Evolutionary conservation across 2,888 invertebrate genomes (phyloP), one percentile per base, ranked within the genome.

Genomic region (Hyles lineata): DNA sequence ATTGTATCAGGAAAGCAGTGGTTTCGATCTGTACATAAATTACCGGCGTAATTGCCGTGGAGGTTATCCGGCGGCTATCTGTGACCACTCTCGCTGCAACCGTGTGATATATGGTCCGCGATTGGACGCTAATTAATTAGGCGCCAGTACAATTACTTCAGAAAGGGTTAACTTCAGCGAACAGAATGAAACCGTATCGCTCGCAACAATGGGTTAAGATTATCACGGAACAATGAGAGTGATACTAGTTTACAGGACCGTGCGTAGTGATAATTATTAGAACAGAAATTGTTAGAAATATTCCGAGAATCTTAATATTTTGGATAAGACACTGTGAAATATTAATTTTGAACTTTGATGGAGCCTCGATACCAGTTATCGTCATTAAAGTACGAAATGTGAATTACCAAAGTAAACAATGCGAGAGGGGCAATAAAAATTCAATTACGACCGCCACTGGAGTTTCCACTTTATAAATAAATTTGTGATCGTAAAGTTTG

Each of bases 11-110:
- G 50, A 23, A 67, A 67, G 67, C 67, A 23, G 15, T 50, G 5
- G 67, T 19, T 32, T 62, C 62, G 23, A 50, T 50, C 43, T 17
- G 67, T 43, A 23, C 43, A 67, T 67, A 67, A 67, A 67, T 67
- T 23, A 67, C 67, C 43, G 23, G 17, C 7, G 67, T 67, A 67
- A 67, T 67, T 67, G 67, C 23, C 43, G n/a, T 50, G 43, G 23
- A 67, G 67, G 43, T 67, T 67, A 67, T 67, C 67, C 23, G 17
- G 23, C 43, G 67, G 67, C 21, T 50, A 67, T 67, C 67, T 50
- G 17, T 23, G 67, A 23, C 67, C 50, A 50, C 43, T 50, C 67
- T 67, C 43, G 67, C 23, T 67, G 67, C 55, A 55, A n/a, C 67
- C 50, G 17, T 50, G 67, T 50, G 23, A 67, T 50, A 8, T 67